A percentile compares a stretch with the other conserved stretches of the same genome.
phyloP scores from a whole-genome alignment of 2,888 invertebrate genomes.

The Pardosa pseudoannulata region DNA sequence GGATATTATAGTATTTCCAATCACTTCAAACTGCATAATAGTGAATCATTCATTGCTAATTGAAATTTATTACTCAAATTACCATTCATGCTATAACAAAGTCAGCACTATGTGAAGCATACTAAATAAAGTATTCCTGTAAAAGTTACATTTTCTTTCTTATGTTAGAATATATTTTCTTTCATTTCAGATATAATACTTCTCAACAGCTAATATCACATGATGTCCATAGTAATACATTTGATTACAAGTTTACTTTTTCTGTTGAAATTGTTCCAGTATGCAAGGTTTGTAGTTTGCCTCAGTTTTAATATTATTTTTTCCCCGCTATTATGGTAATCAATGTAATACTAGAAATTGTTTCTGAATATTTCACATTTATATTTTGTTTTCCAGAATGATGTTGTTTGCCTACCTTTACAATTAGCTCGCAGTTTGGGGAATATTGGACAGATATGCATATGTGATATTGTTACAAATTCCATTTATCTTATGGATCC shows the following conservation, averaged over 20 bases:
- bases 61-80: too few relatives aligned
- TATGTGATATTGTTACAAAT: conserved; percentile 92
- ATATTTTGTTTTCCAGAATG: conserved; percentile 77
- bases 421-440: conserved; percentile 89
- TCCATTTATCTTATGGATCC: conserved; percentile 96
- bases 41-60: too few relatives aligned
- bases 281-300: conserved; percentile 88
- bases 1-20: too few relatives aligned
- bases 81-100: too few relatives aligned
- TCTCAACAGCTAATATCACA: conserved; percentile 96
- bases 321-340: background rate
- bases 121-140: too few relatives aligned
- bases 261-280: conserved; percentile 97
- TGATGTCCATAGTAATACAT: conserved; percentile 96
- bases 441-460: conserved; percentile 87
- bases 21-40: too few relatives aligned
- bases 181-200: conserved; percentile 79
- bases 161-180: too few relatives aligned
- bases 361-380: too few relatives aligned
- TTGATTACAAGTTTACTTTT: conserved; percentile 95
- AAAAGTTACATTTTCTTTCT: too few relatives aligned
- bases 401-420: conserved; percentile 90
- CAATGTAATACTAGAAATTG: background rate
- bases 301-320: background rate
- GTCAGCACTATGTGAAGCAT: too few relatives aligned